Percentiles rank a stretch among this genome's conserved stretches.
Conservation (phyloP, 2,888 invertebrate genomes). For the Drosophila parthenogenetica region DNA sequence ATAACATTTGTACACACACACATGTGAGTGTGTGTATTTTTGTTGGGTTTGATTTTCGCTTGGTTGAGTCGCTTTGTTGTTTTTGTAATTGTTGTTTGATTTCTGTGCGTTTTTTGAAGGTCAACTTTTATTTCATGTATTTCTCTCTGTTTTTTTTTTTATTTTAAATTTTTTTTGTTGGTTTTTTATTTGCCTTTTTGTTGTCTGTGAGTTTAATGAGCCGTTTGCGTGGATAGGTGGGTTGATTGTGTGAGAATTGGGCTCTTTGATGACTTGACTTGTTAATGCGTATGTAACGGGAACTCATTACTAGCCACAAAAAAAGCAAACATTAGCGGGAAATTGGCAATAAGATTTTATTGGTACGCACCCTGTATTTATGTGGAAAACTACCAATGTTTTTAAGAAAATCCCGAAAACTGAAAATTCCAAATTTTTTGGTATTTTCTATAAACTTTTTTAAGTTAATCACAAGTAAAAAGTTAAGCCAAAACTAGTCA, state of each 20-base stretch:
- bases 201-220: constrained; percentile 69
- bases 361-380: background rate
- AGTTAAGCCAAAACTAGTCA: constrained; percentile 26
- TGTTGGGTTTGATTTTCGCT: constrained; percentile 68
- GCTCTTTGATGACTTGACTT: constrained; percentile 33
- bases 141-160: constrained; percentile 30
- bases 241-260: constrained; percentile 68
- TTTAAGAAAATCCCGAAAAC: too few relatives aligned
- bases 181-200: constrained; percentile 23
- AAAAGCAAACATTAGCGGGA: background rate
- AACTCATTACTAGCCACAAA: constrained; percentile 16
- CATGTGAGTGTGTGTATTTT: constrained; percentile 14
- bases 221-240: constrained; percentile 64
- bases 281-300: constrained; percentile 57
- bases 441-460: too few relatives aligned
- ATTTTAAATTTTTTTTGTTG: constrained; percentile 27
- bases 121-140: constrained; percentile 70
- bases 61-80: constrained; percentile 65
- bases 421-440: too few relatives aligned
- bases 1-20: constrained; percentile 28
- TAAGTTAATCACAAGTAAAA: background rate
- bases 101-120: constrained; percentile 78
- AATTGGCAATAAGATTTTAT: too few relatives aligned
- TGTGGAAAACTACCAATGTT: background rate
- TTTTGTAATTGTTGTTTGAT: constrained; percentile 68